Percentiles rank a stretch among this genome's conserved stretches.
Conservation (phyloP, 2,888 invertebrate species). For the Tenthredo notha region DNA sequence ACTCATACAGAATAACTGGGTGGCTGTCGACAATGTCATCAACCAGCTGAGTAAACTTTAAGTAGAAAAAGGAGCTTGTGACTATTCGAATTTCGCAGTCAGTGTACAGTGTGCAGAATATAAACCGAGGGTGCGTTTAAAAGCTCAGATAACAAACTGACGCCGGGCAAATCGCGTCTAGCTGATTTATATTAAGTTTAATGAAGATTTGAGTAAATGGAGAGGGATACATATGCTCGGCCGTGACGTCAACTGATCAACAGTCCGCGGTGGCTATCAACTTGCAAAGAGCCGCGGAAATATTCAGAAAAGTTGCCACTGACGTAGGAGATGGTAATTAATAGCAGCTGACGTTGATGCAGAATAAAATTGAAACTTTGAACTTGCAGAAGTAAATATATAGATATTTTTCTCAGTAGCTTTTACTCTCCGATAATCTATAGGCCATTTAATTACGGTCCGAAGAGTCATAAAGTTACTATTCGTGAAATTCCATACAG, state of each 20-base stretch:
- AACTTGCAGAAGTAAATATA: not conserved
- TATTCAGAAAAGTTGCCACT: slow-evolving; percentile 2
- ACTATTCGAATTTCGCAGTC: not conserved
- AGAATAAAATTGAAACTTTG: not conserved
- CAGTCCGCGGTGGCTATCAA: slow-evolving; percentile 37
- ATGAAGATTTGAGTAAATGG: slow-evolving; percentile 5
- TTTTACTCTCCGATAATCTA: not conserved
- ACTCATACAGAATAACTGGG: slow-evolving; percentile 64
- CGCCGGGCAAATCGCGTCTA: not conserved
- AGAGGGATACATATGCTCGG: not conserved
- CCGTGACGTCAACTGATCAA: slow-evolving; percentile 39
- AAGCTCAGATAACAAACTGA: slow-evolving; percentile 46
- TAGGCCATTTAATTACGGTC: not conserved
- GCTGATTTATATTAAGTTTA: slow-evolving; percentile 64
- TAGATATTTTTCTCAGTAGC: not conserved
- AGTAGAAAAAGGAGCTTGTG: not conserved
- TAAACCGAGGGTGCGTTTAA: slow-evolving; percentile 7
- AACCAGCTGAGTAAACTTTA: slow-evolving; percentile 56
- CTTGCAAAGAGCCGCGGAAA: slow-evolving; percentile 15
- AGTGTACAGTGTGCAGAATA: not conserved
- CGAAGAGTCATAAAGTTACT: not conserved
- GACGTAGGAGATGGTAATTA: slow-evolving; percentile 6
- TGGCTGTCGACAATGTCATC: slow-evolving; percentile 63
- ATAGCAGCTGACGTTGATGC: not conserved
- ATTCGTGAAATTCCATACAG: slow-evolving; percentile 2